Base-by-base conservation (phyloP, 2,888 invertebrate genomes). In the Timandra comae region DNA sequence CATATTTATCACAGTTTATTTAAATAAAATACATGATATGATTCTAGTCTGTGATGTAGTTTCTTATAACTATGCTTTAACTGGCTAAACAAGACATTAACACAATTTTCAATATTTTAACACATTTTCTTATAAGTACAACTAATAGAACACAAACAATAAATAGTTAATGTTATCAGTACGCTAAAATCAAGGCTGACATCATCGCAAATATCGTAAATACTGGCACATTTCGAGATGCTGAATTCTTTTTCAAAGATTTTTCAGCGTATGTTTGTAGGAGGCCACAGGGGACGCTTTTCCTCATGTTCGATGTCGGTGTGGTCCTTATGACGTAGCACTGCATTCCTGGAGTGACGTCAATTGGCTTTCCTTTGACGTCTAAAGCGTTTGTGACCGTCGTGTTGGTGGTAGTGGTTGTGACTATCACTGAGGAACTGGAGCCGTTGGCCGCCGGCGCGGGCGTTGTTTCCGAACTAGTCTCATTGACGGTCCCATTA, bases 261-360 rank as follows among this genome's bases (percentile, higher is more conserved):
- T 71, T 63, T 12, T 67, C 67, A 2, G 82, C 79, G 33, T 82
- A 84, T 8, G 68, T 63, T 45, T 81, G 80, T 35, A 84, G 47
- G 6, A 82, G 41, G 12, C 74, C 75, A 49, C 82, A 84, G 2
- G 74, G 71, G 2, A 84, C 68, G 21, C 52, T 45, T 36, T 67
- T 74, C 40, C 46, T 69, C 79, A 79, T 74, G 20, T 63, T 66
- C 4, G 62, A 55, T 0, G 50, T 35, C 2, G 73, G 45, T 7
- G 65, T 63, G 27, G 45, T 50, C 24, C 78, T 62, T 7, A 80
- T 66, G 3, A 84, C 68, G 44, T 66, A 82, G 38, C 82, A 84
- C 49, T 71, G 48, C 81, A 80, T 80, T 3, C 72, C 75, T 1
- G 76, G 73, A 5, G 82, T 82, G 19, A 84, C 81, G 7, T 65